Base-by-base conservation (phyloP, 2,888 invertebrate genomes). In the Cryptus armator region DNA sequence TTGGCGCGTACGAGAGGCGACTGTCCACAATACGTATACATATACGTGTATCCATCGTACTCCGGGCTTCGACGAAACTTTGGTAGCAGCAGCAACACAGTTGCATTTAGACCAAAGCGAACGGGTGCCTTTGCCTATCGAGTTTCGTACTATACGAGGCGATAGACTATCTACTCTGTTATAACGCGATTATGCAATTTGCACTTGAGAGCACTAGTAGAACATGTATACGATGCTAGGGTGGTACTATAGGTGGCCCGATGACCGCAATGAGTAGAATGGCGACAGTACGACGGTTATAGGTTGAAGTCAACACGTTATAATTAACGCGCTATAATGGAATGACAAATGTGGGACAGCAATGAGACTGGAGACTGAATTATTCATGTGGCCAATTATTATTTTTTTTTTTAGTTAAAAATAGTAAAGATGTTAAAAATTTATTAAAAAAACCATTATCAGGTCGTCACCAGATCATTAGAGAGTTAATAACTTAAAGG, bases 121-220 rank as follows among this genome's bases (percentile, higher is more conserved):
- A 62, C 46, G 32, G 59, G 10, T 9, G 59, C 67, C 72, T 82
- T 77, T 32, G 62, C 59, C 46, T 72, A 29, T 46, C 66, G 59
- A 32, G 29, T 59, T 32, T 59, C 14, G 44, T 29, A 48, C 14
- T 46, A 62, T 62, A 62, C 12, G 72, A 46, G 44, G 44, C 72
- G 72, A 74, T 62, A 12, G 72, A 29, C 62, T 62, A 16, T 62
- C n/a, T 62, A 46, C 62, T 46, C n/a, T 53, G n/a, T 46, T 46
- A 44, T 74, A 74, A 74, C 62, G 62, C 62, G 46, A 74, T 74
- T 74, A 74, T 74, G 72, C 72, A 74, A 74, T 74, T 74, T 62
- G 46, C 72, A 74, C 72, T 74, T 62, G 62, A 74, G 72, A 74
- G 59, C 6, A 29, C 72, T 46, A 62, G 29, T 46, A 46, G 62